phyloP scores from a whole-genome alignment of 2,797 vertebrate species.

The Lutjanus campechanus region DNA sequence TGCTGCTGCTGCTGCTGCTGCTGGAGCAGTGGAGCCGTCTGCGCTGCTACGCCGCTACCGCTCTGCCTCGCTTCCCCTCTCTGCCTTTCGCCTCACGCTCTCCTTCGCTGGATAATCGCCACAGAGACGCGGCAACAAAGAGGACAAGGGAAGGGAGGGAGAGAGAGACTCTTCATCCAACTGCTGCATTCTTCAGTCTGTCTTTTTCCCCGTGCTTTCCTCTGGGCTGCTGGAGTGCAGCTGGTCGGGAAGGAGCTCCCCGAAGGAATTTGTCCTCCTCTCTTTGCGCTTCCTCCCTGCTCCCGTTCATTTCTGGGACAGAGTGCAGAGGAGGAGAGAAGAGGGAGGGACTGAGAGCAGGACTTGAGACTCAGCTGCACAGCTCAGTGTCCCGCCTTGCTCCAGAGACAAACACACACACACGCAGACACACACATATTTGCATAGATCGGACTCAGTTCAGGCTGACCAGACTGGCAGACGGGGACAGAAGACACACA shows the following conservation, averaged over 20 bases:
- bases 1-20: constrained; percentile 44
- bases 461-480: constrained; percentile 42
- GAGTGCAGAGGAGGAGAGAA: constrained; percentile 74
- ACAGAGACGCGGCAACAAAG: constrained; percentile 39
- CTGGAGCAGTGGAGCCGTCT: constrained; percentile 59
- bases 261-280: constrained; percentile 61
- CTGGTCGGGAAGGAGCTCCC: constrained; percentile 48
- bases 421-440: constrained; percentile 27
- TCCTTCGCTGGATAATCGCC: constrained; percentile 63
- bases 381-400: constrained; percentile 66
- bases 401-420: constrained; percentile 34
- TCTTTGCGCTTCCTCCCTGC: constrained; percentile 47
- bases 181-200: constrained; percentile 62
- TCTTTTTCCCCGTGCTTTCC: constrained; percentile 36
- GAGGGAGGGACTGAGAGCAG: constrained; percentile 72
- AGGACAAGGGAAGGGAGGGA: constrained; percentile 43
- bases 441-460: constrained; percentile 28
- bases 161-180: constrained; percentile 45
- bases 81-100: constrained; percentile 54
- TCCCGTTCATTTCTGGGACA: constrained; percentile 76
- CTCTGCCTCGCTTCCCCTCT: constrained; percentile 53
- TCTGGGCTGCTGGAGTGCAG: constrained; percentile 42
- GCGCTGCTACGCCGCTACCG: constrained; percentile 21
- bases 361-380: constrained; percentile 69
- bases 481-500: constrained; percentile 43